Evolutionary conservation across 2,113 vertebrate species (phyloP).

Genomic region (Hemichromis elongatus): DNA sequence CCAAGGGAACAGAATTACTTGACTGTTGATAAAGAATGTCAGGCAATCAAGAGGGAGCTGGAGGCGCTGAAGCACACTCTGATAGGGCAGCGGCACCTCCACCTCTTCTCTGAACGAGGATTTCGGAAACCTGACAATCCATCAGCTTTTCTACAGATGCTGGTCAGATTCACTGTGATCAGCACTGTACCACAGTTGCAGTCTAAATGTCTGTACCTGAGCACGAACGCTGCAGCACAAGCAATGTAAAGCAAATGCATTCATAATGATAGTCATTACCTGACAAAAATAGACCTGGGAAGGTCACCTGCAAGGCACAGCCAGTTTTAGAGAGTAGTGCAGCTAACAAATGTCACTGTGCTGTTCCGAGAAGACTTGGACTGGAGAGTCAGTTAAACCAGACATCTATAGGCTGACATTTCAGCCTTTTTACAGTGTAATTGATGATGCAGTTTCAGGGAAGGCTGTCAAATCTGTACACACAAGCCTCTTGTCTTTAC

Average conservation of each 20-base stretch:
- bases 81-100: slow-evolving; percentile 46
- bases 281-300: slow-evolving; percentile 51
- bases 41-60: slow-evolving; percentile 66
- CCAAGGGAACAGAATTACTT: slow-evolving; percentile 70
- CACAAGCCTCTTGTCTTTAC: slow-evolving; percentile 29
- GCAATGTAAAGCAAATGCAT: slow-evolving; percentile 34
- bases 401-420: slow-evolving; percentile 27
- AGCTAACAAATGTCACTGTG: slow-evolving; percentile 39
- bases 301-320: slow-evolving; percentile 46
- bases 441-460: not conserved
- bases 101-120: slow-evolving; percentile 19
- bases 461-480: slow-evolving; percentile 7
- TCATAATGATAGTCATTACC: slow-evolving; percentile 55
- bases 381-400: slow-evolving; percentile 10
- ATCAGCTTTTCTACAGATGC: slow-evolving; percentile 12
- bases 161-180: slow-evolving; percentile 20
- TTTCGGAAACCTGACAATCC: slow-evolving; percentile 39
- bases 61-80: slow-evolving; percentile 44
- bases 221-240: not conserved
- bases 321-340: slow-evolving; percentile 27
- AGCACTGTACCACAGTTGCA: not conserved
- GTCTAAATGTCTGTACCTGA: slow-evolving; percentile 17
- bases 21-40: slow-evolving; percentile 72
- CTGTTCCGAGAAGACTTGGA: slow-evolving; percentile 12
- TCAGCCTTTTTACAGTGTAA: not conserved